Percentiles rank a stretch among this genome's conserved stretches.
phyloP scores from a whole-genome alignment of 2,797 vertebrate species.

The Miichthys miiuy region DNA sequence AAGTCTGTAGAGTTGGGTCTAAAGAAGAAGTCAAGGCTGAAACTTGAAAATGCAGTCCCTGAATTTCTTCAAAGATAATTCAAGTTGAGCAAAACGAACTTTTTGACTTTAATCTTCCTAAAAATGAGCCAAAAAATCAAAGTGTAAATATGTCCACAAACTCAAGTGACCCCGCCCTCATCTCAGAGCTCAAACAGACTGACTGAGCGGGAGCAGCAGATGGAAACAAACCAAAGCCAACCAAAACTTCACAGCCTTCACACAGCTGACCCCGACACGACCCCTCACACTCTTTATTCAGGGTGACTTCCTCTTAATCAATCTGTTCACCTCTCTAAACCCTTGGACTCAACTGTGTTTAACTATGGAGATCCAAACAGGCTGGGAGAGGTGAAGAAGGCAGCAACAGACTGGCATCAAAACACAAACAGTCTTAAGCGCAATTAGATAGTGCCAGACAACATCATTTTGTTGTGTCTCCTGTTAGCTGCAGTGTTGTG shows the following conservation, averaged over 20 bases:
- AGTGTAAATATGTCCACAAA: not conserved
- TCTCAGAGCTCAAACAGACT: slow-evolving; percentile 18
- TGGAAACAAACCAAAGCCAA: slow-evolving; percentile 51
- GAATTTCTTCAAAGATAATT: slow-evolving; percentile 10
- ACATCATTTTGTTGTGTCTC: not conserved
- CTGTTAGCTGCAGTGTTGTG: not conserved
- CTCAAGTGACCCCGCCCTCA: slow-evolving; percentile 13
- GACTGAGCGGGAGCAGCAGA: slow-evolving; percentile 20
- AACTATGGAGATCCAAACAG: slow-evolving; percentile 22
- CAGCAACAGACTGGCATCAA: slow-evolving; percentile 2
- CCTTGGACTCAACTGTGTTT: slow-evolving; percentile 35
- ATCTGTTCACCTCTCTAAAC: slow-evolving; percentile 30
- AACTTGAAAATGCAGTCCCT: slow-evolving; percentile 12
- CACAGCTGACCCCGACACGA: slow-evolving; percentile 37
- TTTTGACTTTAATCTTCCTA: slow-evolving; percentile 3
- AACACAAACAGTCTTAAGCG: slow-evolving; percentile 18
- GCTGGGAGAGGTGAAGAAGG: slow-evolving; percentile 2
- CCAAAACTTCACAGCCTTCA: slow-evolving; percentile 14
- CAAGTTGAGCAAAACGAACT: slow-evolving; percentile 18
- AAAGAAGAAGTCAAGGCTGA: slow-evolving; percentile 1
- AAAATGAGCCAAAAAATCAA: not conserved
- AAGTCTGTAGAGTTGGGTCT: not conserved
- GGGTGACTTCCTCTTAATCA: slow-evolving; percentile 44
- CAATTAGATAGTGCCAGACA: slow-evolving; percentile 6
- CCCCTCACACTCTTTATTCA: slow-evolving; percentile 42